Conservation (phyloP, 1,140 invertebrate genomes). For the Hypsibius dujardini region DNA sequence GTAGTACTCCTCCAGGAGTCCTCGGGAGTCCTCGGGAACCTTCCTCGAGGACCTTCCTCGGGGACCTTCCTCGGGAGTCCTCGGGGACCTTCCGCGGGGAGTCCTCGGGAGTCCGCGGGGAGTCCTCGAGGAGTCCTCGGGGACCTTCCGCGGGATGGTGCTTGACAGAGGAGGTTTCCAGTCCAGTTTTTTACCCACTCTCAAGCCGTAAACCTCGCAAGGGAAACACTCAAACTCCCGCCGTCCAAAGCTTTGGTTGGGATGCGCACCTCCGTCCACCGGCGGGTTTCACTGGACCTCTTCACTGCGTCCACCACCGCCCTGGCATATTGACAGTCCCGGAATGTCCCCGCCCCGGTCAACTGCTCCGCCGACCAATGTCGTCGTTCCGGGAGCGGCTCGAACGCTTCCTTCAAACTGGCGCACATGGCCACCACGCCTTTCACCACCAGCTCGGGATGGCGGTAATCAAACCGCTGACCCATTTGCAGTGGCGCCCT, state of each 20-base stretch:
- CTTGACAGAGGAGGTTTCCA: background rate
- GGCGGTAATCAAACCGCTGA: background rate
- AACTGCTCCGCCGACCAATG: background rate
- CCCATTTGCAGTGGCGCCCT: background rate
- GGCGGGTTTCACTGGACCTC: background rate
- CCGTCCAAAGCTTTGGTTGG: background rate
- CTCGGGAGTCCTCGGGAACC: too few species aligned
- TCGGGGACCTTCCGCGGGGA: too few species aligned
- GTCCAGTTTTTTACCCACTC: background rate
- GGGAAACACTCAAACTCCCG: background rate
- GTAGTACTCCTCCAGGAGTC: too few species aligned
- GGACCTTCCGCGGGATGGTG: too few species aligned
- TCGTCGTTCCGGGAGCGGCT: background rate
- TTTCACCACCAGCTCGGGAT: background rate
- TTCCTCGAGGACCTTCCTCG: too few species aligned
- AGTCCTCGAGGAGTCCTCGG: too few species aligned
- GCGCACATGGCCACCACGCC: background rate
- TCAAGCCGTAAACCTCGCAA: background rate
- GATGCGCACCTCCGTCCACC: background rate
- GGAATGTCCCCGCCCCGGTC: background rate
- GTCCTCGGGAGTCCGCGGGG: too few species aligned
- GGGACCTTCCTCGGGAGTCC: too few species aligned
- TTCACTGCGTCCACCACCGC: background rate
- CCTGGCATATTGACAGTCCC: background rate
- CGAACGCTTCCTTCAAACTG: background rate